phyloP scores from a whole-genome alignment of 2,797 vertebrate genomes.

The Cyclura pinguis region DNA sequence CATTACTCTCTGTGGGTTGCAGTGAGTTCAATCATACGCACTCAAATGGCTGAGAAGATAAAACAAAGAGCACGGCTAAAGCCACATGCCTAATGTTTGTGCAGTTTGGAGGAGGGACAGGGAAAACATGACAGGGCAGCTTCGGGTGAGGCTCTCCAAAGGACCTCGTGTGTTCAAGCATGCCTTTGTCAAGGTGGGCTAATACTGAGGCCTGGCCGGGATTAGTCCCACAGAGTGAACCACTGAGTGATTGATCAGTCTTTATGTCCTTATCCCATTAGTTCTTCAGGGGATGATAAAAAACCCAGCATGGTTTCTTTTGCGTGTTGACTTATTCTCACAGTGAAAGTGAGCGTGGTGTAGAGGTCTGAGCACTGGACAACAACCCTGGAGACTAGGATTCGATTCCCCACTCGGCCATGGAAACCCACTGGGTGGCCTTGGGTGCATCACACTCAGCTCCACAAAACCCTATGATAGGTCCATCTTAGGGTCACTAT shows the following conservation, averaged over 20 bases:
- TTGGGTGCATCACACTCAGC: no score
- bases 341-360: background rate
- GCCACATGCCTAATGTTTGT: conserved; percentile 58
- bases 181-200: conserved; percentile 38
- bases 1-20: conserved; percentile 71
- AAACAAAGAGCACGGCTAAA: conserved; percentile 62
- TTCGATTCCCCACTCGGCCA: no score
- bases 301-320: conserved; percentile 22
- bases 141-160: conserved; percentile 21
- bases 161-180: conserved; percentile 43
- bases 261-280: background rate
- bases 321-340: background rate
- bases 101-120: conserved; percentile 33
- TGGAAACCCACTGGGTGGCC: no score
- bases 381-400: no score
- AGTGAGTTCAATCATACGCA: conserved; percentile 76
- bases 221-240: conserved; percentile 20
- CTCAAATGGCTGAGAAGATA: conserved; percentile 75
- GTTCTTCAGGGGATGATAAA: background rate
- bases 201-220: background rate
- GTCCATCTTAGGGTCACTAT: no score
- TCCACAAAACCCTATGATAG: no score
- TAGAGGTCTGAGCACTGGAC: no score
- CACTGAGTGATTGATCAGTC: conserved; percentile 1
- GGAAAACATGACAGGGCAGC: conserved; percentile 46